Conservation (phyloP, 2,113 vertebrate genomes). For the Thinocorus orbignyianus region DNA sequence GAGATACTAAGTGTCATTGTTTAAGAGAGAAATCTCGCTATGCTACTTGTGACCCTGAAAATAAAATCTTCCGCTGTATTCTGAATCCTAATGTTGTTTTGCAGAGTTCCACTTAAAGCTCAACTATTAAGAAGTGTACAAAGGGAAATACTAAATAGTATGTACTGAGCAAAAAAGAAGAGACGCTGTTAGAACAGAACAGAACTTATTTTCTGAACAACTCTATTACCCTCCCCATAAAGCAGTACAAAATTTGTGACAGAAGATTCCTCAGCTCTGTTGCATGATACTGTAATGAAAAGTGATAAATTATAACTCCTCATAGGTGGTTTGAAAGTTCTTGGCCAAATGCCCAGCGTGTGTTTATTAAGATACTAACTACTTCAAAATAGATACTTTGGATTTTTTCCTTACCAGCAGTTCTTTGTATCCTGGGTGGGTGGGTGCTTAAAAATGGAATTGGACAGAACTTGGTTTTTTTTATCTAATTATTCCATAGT, state of each 20-base stretch:
- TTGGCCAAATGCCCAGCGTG: background rate
- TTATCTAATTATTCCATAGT: background rate
- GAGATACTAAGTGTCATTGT: slow-evolving; percentile 85
- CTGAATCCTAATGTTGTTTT: slow-evolving; percentile 70
- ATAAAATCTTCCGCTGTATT: slow-evolving; percentile 71
- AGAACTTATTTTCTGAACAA: slow-evolving; percentile 1
- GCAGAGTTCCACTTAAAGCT: slow-evolving; percentile 69
- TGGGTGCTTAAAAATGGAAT: background rate
- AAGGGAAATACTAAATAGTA: slow-evolving; percentile 67
- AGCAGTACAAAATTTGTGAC: slow-evolving; percentile 8
- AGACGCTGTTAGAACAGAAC: slow-evolving; percentile 46
- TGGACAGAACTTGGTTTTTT: background rate
- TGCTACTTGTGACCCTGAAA: slow-evolving; percentile 81
- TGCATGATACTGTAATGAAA: background rate
- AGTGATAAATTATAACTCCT: slow-evolving; percentile 7
- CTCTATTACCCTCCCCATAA: slow-evolving; percentile 20
- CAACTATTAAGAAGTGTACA: slow-evolving; percentile 61
- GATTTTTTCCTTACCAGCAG: background rate
- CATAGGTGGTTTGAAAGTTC: slow-evolving; percentile 33
- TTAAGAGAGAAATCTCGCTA: slow-evolving; percentile 79
- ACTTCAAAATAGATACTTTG: background rate
- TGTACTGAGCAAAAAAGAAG: slow-evolving; percentile 48
- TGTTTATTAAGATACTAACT: background rate
- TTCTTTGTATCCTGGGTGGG: background rate
- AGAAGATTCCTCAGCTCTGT: slow-evolving; percentile 4